phyloP scores from a whole-genome alignment of 2,113 vertebrate species.

The Stictonetta naevosa region DNA sequence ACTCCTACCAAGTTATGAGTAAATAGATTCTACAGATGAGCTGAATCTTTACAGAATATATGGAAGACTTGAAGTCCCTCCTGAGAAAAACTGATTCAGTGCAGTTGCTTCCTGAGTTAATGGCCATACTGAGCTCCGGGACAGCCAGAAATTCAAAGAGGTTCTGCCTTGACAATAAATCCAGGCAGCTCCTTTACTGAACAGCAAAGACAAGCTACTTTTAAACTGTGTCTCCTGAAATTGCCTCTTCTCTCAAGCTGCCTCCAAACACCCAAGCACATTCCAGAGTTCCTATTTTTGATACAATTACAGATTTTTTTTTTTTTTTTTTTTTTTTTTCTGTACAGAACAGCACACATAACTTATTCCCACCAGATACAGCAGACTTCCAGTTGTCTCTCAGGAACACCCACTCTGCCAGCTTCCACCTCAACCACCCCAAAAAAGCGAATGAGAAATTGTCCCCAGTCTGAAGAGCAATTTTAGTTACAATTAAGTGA shows the following conservation, averaged over 20 bases:
- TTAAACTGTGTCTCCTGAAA: not conserved
- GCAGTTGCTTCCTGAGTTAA: not conserved
- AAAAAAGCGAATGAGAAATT: not conserved
- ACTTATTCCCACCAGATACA: not conserved
- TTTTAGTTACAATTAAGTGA: not conserved
- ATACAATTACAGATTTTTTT: not conserved
- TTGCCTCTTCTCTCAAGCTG: not conserved
- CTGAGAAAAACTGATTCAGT: not conserved
- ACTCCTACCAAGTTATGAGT: not conserved
- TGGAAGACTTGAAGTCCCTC: not conserved
- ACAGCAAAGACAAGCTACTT: not conserved
- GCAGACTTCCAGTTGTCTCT: not conserved
- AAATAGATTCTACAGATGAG: not conserved
- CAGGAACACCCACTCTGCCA: not conserved
- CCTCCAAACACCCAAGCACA: not conserved
- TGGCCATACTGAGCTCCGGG: not conserved
- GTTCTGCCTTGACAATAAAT: not conserved
- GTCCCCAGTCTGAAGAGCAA: not conserved
- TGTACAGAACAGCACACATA: not conserved
- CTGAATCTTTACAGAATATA: not conserved
- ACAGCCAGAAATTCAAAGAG: not conserved
- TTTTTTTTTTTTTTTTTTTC: not conserved
- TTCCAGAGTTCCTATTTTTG: not conserved
- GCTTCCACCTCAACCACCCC: not conserved
- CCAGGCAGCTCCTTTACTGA: not conserved